A percentile compares a stretch with the other conserved stretches of the same genome.
Evolutionary conservation across 1,140 invertebrate genomes (phyloP).

Genomic region (Drosophila pseudoobscura): DNA sequence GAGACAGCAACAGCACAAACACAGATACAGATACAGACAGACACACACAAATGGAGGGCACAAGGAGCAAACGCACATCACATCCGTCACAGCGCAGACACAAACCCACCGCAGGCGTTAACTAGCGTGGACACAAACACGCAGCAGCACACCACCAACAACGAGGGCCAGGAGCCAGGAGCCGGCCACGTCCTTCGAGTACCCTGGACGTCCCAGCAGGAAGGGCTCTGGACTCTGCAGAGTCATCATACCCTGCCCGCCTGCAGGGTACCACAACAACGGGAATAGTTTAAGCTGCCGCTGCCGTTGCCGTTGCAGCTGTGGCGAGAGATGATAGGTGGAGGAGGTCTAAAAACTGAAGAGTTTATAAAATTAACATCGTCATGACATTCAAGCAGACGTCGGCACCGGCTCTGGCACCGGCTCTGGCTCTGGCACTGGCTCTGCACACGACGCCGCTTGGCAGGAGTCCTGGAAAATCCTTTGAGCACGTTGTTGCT

Average conservation of each 20-base stretch:
- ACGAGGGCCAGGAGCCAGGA: no score
- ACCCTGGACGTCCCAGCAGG: no score
- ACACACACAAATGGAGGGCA: slow-evolving; percentile 8
- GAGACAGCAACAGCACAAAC: slow-evolving; percentile 47
- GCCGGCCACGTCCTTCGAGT: no score
- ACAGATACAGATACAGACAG: slow-evolving; percentile 44
- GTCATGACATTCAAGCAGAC: slow-evolving; percentile 66
- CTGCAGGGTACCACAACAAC: slow-evolving; percentile 13
- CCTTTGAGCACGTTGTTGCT: slow-evolving; percentile 53
- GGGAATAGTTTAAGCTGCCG: slow-evolving; percentile 39
- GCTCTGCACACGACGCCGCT: slow-evolving; percentile 13
- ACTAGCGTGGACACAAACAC: slow-evolving; percentile 57
- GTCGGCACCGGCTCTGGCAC: background rate
- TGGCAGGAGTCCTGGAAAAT: slow-evolving; percentile 13
- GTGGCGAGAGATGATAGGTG: background rate
- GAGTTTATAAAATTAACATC: slow-evolving; percentile 82
- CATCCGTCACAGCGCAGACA: slow-evolving; percentile 61
- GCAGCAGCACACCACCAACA: slow-evolving; percentile 2
- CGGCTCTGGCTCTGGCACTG: background rate
- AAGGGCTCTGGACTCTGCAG: no score
- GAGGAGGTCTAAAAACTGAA: slow-evolving; percentile 53
- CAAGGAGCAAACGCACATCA: slow-evolving; percentile 18
- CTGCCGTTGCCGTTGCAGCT: background rate
- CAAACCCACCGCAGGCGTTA: slow-evolving; percentile 53
- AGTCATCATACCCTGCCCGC: background rate